Percentiles rank a stretch among this genome's conserved stretches.
Evolutionary conservation across 2,888 invertebrate species (phyloP).

Genomic region (Protophormia terraenovae): DNA sequence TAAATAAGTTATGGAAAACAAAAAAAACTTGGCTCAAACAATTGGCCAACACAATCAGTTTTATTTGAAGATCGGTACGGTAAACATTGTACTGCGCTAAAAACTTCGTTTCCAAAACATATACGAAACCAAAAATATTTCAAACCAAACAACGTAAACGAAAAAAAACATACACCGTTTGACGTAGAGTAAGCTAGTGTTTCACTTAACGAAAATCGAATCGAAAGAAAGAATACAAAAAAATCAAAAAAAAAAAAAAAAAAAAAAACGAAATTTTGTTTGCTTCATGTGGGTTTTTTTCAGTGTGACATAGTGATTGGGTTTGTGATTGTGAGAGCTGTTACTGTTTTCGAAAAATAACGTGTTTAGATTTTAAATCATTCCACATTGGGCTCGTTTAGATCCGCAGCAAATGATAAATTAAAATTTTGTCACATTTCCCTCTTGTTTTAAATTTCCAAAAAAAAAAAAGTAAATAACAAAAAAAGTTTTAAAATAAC

Average conservation of each 20-base stretch:
- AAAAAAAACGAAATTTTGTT: neutral
- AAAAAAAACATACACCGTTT: neutral
- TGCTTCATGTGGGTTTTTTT: conserved; percentile 15
- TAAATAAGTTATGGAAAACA: neutral
- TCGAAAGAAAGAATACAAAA: neutral
- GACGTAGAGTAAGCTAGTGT: neutral
- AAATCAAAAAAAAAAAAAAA: too few relatives aligned
- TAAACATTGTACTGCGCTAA: conserved; percentile 47
- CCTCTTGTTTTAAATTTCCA: conserved; percentile 26
- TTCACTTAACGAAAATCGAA: neutral
- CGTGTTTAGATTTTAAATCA: conserved; percentile 61
- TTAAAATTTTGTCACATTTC: conserved; percentile 46
- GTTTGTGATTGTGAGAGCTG: conserved; percentile 37
- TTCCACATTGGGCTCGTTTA: neutral
- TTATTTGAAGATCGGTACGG: conserved; percentile 63
- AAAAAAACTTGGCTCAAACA: conserved; percentile 58
- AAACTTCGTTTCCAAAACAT: neutral
- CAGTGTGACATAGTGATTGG: conserved; percentile 10
- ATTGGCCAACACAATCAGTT: conserved; percentile 64
- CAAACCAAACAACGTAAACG: neutral
- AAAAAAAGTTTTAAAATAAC: conserved; percentile 10
- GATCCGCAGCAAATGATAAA: conserved; percentile 17
- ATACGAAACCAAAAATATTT: conserved; percentile 5
- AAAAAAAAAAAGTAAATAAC: neutral
- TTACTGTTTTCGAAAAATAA: conserved; percentile 54